phyloP scores from a whole-genome alignment of 2,797 vertebrate species.

The Sebastes paucispinis region DNA sequence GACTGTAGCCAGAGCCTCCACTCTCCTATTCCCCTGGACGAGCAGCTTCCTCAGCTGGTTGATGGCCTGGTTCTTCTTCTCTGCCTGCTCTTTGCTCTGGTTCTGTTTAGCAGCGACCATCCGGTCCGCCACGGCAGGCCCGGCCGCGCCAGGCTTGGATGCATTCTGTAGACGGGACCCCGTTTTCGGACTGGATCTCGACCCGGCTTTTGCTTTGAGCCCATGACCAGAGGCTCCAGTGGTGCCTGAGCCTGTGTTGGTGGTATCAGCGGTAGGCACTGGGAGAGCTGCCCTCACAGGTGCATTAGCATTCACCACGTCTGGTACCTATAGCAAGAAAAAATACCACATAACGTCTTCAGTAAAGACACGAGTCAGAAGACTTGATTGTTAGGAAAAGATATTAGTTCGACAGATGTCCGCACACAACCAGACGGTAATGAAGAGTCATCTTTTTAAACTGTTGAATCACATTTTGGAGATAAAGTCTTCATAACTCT shows the following conservation, averaged over 20 bases:
- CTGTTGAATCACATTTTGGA: background rate
- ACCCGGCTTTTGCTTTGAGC: constrained; percentile 40
- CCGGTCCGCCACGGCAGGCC: background rate
- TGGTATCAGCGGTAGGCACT: background rate
- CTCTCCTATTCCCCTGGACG: constrained; percentile 68
- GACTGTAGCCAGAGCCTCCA: constrained; percentile 81
- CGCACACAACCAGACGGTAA: too few species aligned
- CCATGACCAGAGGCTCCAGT: background rate
- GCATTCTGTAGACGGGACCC: constrained; percentile 32
- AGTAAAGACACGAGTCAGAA: background rate
- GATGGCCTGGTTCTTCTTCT: constrained; percentile 74
- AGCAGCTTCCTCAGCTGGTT: constrained; percentile 75
- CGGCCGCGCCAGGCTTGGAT: background rate
- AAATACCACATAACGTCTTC: background rate
- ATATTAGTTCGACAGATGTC: background rate
- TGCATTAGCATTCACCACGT: constrained; percentile 34
- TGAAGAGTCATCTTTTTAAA: background rate
- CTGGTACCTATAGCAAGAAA: constrained; percentile 27
- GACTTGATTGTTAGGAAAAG: background rate
- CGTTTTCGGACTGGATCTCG: constrained; percentile 41
- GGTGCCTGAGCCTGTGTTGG: constrained; percentile 11
- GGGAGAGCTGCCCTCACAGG: constrained; percentile 15
- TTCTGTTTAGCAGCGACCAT: constrained; percentile 23
- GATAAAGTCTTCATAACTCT: background rate
- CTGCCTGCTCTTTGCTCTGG: constrained; percentile 63